Evolutionary conservation across 64 coral and sea anemone genomes (phyloP), one percentile per base, ranked within the genome.

Genomic region (Cladopsammia gracilis): DNA sequence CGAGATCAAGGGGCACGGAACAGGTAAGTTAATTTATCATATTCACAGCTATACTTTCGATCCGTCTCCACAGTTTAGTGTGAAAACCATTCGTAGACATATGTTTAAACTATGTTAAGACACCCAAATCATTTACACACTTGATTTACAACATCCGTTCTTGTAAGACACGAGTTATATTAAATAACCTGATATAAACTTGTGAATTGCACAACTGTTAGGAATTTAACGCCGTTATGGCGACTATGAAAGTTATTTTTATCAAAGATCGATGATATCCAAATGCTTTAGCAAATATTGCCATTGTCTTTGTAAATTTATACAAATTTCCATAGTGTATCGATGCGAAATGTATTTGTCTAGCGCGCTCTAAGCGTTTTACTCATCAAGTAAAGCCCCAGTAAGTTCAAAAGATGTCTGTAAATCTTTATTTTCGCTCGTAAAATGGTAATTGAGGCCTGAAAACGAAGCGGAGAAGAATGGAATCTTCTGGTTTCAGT

Each of bases 221-320:
- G 44, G 72, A 49, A 75, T 75, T 46, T 48, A 48, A 18, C 72
- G 46, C 45, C 72, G 20, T 6, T 51, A 7, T 75, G 43, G 16
- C 72, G 72, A 18, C 46, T 56, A 20, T 16, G 15, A 19, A 16
- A 18, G 44, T 48, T 48, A 48, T 47, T 18, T 48, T 75, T 75
- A 45, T 49, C 25, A 66, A 7, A 61, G 57, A 60, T 84, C 45
- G 10, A 19, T 50, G 44, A n/a, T 49, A 16, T 13, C 19, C 19
- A 84, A 83, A 62, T 62, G 26, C 78, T 42, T 64, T 44, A 4
- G 25, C 57, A 82, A 82, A 83, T 83, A 83, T 62, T 83, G 58
- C 43, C 44, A 10, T 24, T 64, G 61, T 84, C 19, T 49, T 61
- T 10, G 12, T 56, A 56, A 56, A 56, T 56, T 56, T 56, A 56